Evolutionary conservation across 2,113 vertebrate genomes (phyloP).

Genomic region (Plecturocebus donacophilus): DNA sequence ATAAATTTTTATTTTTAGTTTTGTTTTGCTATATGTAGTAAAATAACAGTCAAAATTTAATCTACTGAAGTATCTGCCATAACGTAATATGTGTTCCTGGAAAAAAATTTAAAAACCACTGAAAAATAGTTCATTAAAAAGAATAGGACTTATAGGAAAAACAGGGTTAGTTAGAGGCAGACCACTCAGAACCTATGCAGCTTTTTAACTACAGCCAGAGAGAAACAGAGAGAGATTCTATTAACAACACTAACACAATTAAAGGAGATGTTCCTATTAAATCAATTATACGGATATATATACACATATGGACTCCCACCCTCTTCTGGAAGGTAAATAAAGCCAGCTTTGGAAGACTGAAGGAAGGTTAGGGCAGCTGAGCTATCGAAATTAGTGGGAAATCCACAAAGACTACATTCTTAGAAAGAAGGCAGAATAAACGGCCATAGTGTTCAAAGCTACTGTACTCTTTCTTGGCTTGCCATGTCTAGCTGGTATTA

Average conservation of each 20-base stretch:
- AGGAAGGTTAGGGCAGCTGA: neutral
- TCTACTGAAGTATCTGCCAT: neutral
- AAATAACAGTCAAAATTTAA: constrained; percentile 44
- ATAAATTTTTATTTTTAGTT: neutral
- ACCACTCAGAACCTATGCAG: neutral
- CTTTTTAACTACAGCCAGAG: neutral
- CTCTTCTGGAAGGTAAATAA: neutral
- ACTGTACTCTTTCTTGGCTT: neutral
- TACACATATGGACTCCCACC: neutral
- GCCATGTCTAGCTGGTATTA: no score
- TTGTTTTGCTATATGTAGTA: neutral
- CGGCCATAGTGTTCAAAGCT: neutral
- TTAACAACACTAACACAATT: constrained; percentile 18
- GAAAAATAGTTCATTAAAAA: constrained; percentile 25
- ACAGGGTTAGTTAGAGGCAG: neutral
- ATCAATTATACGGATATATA: neutral
- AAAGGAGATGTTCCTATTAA: neutral
- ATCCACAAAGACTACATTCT: neutral
- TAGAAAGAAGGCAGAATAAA: neutral
- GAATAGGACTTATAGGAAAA: neutral
- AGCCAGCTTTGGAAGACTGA: neutral
- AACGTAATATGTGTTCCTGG: neutral
- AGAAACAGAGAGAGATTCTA: neutral
- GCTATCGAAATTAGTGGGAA: neutral
- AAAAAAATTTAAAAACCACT: neutral